phyloP scores from a whole-genome alignment of 2,797 vertebrate genomes.

The Poeciliopsis turneri region DNA sequence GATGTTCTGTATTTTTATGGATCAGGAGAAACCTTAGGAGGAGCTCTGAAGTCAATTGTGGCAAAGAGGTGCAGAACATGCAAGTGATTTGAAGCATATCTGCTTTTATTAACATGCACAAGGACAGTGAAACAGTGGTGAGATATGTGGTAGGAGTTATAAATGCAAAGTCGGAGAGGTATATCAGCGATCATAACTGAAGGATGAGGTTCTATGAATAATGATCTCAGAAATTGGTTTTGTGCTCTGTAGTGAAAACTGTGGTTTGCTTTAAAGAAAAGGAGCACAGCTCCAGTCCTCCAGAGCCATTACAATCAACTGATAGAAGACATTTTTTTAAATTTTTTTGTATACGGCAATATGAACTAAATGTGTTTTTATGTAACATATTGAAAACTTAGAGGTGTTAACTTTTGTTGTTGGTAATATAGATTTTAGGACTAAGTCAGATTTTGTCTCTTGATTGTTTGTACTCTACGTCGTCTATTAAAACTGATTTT shows the following conservation, averaged over 20 bases:
- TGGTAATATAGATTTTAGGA: neutral
- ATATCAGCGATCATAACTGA: neutral
- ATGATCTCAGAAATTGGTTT: neutral
- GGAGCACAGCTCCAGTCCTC: neutral
- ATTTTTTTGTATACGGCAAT: neutral
- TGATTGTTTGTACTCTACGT: neutral
- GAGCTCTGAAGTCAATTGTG: neutral
- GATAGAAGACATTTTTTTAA: too few relatives aligned
- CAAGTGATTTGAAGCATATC: neutral
- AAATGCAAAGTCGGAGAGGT: neutral
- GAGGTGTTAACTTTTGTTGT: neutral
- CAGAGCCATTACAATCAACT: too few relatives aligned
- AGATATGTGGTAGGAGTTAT: neutral
- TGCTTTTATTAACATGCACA: neutral
- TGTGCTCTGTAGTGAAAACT: neutral
- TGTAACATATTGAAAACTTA: neutral
- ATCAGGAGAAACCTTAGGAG: neutral
- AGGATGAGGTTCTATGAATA: neutral
- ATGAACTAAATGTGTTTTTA: neutral
- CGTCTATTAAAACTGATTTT: neutral
- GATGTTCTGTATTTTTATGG: neutral
- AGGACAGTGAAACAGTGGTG: neutral
- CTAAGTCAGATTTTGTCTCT: neutral
- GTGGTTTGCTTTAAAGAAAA: neutral
- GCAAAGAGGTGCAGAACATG: neutral